Conservation (phyloP, 1,140 invertebrate species). For the Heliconius hewitsoni region DNA sequence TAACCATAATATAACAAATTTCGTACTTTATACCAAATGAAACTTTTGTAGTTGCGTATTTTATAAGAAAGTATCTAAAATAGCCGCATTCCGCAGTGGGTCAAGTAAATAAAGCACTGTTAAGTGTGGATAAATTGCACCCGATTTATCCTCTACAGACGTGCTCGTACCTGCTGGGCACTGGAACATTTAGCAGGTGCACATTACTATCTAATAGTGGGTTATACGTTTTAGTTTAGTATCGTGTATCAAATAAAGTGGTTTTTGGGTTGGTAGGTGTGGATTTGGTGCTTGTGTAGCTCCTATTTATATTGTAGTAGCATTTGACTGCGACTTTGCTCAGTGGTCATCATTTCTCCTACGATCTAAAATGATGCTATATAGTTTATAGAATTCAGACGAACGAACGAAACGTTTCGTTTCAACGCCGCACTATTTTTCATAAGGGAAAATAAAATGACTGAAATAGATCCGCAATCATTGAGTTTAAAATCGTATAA, state of each 20-base stretch:
- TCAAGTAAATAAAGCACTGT: slow-evolving; percentile 32
- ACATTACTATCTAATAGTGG: slow-evolving; percentile 17
- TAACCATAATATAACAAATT: neutral
- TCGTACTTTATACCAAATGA: neutral
- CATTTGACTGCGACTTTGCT: neutral
- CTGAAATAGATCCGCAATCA: no score
- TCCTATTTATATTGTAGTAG: neutral
- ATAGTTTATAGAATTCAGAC: no score
- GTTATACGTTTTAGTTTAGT: neutral
- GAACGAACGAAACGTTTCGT: no score
- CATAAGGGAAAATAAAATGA: no score
- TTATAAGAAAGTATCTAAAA: slow-evolving; percentile 4
- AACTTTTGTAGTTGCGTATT: slow-evolving; percentile 6
- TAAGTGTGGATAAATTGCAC: slow-evolving; percentile 35
- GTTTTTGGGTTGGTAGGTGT: neutral
- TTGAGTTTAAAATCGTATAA: no score
- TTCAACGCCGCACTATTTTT: no score
- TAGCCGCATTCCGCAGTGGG: slow-evolving; percentile 9
- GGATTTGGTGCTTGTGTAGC: neutral
- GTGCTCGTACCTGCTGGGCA: neutral
- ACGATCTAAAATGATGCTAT: no score
- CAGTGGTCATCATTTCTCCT: no score
- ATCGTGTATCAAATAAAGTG: neutral
- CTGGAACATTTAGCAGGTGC: slow-evolving; percentile 22
- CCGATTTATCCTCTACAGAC: slow-evolving; percentile 28